Base-by-base conservation (phyloP, 2,888 invertebrate genomes). In the Caenorhabditis panamensis region DNA sequence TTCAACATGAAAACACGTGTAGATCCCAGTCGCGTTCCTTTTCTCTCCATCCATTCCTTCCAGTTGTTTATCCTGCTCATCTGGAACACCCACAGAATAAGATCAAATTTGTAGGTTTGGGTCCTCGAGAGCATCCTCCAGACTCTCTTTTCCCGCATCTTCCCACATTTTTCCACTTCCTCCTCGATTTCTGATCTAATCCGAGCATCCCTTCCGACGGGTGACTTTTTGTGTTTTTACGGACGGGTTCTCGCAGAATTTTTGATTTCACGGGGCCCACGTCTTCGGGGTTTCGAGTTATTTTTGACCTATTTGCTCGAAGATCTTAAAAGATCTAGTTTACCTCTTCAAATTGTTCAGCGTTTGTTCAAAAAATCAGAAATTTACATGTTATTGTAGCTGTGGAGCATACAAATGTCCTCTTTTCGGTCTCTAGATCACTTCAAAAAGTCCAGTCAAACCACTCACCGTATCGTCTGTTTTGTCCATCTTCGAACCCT, bases 71-170 rank as follows among this genome's bases (percentile, higher is more conserved):
- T 41, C 41, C 13, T 6, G 11, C 2, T 6, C 41, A 2, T 6
- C 47, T 20, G 47, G 47, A 47, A 47, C n/a, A n/a, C n/a, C n/a
- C n/a, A n/a, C 47, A 47, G 47, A 47, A 20, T 31, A 47, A 47
- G 47, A 47, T 47, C 47, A 47, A 47, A 47, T 47, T 47, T 47
- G 47, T n/a, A 18, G 5, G 16, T 41, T 16, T 41, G 3, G 18
- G 20, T 47, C 47, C 47, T 47, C 47, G 18, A 47, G 47, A 47
- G 47, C 47, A n/a, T 20, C 47, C 18, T 47, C 18, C 18, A 3
- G 8, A 3, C 13, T 13, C 16, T 41, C 41, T 16, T 41, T 13
- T 41, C 16, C 41, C 16, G 6, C 16, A 11, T 41, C 41, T 16
- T 16, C 41, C 41, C 41, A 41, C 41, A 6, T 11, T 18, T 47